Conservation (phyloP, 2,797 vertebrate genomes). For the Danio aesculapii region DNA sequence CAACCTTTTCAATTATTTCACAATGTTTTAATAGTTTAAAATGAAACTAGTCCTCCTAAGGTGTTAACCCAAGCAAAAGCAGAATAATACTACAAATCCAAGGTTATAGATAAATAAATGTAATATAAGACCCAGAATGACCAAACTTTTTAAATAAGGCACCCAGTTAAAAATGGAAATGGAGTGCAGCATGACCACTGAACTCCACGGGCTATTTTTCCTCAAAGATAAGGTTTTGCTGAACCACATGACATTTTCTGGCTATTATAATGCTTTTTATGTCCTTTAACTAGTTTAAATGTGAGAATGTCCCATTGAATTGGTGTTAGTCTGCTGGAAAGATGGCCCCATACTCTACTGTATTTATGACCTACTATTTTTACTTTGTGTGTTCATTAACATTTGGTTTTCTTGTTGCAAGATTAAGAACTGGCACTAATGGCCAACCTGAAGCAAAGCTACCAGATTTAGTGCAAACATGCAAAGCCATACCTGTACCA, state of each 20-base stretch:
- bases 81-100: constrained; percentile 49
- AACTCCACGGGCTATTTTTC: constrained; percentile 40
- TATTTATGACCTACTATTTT: neutral
- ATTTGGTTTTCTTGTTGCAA: constrained; percentile 8
- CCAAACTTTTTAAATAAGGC: constrained; percentile 67
- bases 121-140: constrained; percentile 47
- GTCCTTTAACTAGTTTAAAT: neutral
- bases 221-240: constrained; percentile 14
- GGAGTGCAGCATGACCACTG: constrained; percentile 60
- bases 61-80: constrained; percentile 49
- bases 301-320: neutral
- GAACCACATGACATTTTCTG: constrained; percentile 11
- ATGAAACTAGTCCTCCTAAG: constrained; percentile 33
- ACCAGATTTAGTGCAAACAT: constrained; percentile 35
- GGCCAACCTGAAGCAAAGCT: constrained; percentile 13
- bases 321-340: neutral
- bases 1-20: neutral
- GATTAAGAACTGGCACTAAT: constrained; percentile 12
- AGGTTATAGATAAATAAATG: constrained; percentile 33
- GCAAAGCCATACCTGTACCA: constrained; percentile 34
- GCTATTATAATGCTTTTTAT: constrained; percentile 15
- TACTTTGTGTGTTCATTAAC: neutral
- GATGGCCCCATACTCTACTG: neutral
- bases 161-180: constrained; percentile 62
- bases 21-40: constrained; percentile 33